phyloP scores from a whole-genome alignment of 1,140 invertebrate species.

The Pseudomyrmex gracilis region DNA sequence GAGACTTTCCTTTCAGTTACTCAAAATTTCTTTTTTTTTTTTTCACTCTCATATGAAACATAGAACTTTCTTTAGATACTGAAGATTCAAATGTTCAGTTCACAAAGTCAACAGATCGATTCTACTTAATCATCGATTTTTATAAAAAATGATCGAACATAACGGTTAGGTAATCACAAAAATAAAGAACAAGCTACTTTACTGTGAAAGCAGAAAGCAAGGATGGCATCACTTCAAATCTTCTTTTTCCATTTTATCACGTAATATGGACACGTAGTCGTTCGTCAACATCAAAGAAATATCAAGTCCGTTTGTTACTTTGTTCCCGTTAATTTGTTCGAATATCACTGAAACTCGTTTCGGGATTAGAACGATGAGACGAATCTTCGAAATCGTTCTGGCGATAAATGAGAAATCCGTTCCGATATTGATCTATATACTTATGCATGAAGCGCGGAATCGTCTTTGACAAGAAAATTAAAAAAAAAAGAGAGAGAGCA shows the following conservation, averaged over 20 bases:
- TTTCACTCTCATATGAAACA: too few species aligned
- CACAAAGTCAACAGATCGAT: not conserved
- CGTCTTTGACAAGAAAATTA: slow-evolving; percentile 45
- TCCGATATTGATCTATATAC: slow-evolving; percentile 37
- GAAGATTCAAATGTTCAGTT: not conserved
- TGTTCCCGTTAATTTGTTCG: slow-evolving; percentile 35
- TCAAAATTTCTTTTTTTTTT: not conserved
- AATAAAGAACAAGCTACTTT: slow-evolving; percentile 4
- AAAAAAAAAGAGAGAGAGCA: not conserved
- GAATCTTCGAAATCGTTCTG: not conserved
- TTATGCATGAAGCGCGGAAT: not conserved
- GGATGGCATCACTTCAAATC: slow-evolving; percentile 25
- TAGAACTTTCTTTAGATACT: not conserved
- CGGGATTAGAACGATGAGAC: slow-evolving; percentile 27
- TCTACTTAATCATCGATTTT: not conserved
- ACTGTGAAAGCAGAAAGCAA: slow-evolving; percentile 6
- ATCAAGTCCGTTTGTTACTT: slow-evolving; percentile 33
- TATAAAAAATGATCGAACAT: not conserved
- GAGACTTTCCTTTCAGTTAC: not conserved
- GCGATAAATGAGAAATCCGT: slow-evolving; percentile 20
- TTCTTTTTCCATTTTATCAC: slow-evolving; percentile 38
- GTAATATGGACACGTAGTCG: slow-evolving; percentile 9
- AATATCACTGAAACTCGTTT: slow-evolving; percentile 24
- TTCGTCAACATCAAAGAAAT: slow-evolving; percentile 33
- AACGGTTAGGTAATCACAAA: not conserved